Evolutionary conservation across 2,113 vertebrate species (phyloP).

Genomic region (human): DNA sequence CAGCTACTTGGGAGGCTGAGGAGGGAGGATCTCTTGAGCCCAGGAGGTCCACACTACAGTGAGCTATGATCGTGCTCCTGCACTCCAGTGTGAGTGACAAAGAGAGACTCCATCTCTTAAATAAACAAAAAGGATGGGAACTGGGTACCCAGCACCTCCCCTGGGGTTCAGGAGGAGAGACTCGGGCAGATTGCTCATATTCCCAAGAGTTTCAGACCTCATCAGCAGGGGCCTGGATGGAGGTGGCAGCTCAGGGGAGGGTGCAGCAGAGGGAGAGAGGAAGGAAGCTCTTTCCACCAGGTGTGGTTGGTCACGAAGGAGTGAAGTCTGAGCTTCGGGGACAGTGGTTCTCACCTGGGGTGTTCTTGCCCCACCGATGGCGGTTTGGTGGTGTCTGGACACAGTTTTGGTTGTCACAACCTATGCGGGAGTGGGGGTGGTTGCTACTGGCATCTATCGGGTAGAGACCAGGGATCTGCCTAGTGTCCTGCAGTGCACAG

Average conservation of each 20-base stretch:
- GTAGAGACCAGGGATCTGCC: neutral
- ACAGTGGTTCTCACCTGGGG: neutral
- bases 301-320: neutral
- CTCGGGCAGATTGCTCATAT: rapidly evolving
- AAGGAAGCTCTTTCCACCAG: neutral
- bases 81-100: neutral
- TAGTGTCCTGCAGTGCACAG: rapidly evolving
- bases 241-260: neutral
- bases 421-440: neutral
- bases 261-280: neutral
- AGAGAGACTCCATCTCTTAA: neutral
- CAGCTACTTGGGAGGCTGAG: neutral
- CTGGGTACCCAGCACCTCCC: neutral
- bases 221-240: neutral
- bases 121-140: neutral
- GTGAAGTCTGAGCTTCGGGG: neutral
- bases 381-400: neutral
- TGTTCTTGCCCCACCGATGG: too few relatives aligned
- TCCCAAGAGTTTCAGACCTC: rapidly evolving
- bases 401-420: neutral
- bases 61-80: neutral
- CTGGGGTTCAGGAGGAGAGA: neutral
- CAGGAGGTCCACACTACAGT: neutral
- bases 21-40: neutral
- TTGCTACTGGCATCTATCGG: neutral